Evolutionary conservation across 2,888 invertebrate genomes (phyloP).

Genomic region (Lingula anatina): DNA sequence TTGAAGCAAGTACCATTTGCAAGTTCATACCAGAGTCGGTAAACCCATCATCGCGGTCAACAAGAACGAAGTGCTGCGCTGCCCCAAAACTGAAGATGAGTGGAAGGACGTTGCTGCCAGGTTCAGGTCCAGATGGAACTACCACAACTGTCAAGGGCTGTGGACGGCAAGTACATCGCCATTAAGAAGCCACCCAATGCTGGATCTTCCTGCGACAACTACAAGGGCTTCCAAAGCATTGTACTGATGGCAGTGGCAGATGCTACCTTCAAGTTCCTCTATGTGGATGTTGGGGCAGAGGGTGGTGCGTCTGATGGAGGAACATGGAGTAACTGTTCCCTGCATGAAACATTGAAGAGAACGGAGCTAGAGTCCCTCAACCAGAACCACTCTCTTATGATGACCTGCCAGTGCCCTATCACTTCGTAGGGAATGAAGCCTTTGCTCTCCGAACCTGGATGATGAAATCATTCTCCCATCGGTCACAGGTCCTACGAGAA

Average conservation of each 20-base stretch:
- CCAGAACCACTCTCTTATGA: background rate
- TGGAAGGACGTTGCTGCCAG: constrained; percentile 6
- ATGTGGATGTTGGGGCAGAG: too few species aligned
- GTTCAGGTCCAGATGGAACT: constrained; percentile 3
- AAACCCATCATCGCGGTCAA: constrained; percentile 8
- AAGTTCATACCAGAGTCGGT: constrained; percentile 5
- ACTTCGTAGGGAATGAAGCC: background rate
- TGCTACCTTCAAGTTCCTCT: too few species aligned
- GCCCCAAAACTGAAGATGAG: constrained; percentile 4
- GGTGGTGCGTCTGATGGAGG: too few species aligned
- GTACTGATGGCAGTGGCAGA: too few species aligned
- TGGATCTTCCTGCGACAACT: background rate
- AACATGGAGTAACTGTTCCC: too few species aligned
- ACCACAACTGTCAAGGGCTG: background rate
- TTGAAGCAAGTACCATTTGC: constrained; percentile 9
- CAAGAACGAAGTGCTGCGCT: constrained; percentile 3
- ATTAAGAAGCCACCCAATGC: background rate
- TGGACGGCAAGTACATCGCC: constrained; percentile 2
- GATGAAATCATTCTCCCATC: background rate
- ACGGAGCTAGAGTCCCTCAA: background rate
- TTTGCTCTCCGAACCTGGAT: background rate
- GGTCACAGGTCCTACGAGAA: background rate
- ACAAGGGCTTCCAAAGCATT: too few species aligned
- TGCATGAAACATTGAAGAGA: too few species aligned
- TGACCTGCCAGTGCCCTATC: too few species aligned